Conservation (phyloP, 2,888 invertebrate genomes). For the Petrolisthes manimaculis region DNA sequence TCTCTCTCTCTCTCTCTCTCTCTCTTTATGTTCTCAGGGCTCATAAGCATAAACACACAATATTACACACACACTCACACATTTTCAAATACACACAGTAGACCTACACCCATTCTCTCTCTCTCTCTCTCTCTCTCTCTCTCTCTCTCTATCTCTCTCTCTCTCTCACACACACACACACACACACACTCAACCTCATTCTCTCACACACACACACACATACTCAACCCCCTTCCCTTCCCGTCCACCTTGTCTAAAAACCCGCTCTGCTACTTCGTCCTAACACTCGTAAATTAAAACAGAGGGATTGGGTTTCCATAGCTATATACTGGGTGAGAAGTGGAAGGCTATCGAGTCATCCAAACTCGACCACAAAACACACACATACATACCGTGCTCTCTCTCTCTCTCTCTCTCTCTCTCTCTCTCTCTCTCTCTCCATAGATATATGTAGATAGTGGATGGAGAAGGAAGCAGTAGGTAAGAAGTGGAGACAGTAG, state of each 20-base stretch:
- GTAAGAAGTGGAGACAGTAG: neutral
- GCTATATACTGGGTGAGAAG: no score
- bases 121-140: neutral
- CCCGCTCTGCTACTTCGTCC: neutral
- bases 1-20: neutral
- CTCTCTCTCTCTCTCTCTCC: constrained; percentile 7
- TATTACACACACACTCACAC: neutral
- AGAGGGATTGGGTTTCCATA: no score
- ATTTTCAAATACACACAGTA: neutral
- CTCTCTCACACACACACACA: neutral
- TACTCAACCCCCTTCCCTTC: neutral
- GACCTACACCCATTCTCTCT: neutral
- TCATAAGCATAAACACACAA: neutral
- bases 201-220: no score
- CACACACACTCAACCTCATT: no score
- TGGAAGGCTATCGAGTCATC: no score
- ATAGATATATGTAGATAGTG: neutral
- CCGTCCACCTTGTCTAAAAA: neutral
- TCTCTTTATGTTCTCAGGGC: neutral
- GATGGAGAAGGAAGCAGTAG: neutral
- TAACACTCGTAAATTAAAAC: neutral
- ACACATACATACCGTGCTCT: neutral
- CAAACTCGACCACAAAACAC: no score
- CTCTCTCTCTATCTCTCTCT: neutral
- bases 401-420: constrained; percentile 14